A percentile compares a stretch with the other conserved stretches of the same genome.
Evolutionary conservation across 2,888 invertebrate genomes (phyloP).

Genomic region (Drosophila rubida): DNA sequence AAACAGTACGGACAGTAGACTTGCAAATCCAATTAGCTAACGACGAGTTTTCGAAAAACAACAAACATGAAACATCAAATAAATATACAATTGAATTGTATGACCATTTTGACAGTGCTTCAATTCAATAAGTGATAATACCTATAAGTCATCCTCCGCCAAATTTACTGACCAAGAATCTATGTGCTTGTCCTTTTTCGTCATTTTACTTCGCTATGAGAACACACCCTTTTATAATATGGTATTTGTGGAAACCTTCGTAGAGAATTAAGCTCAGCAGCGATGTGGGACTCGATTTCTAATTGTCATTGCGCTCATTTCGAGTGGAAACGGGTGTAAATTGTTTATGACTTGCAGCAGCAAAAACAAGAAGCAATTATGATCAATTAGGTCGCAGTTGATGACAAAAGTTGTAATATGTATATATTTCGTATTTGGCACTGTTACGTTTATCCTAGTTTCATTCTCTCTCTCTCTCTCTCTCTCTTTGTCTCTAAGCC

Average conservation of each 20-base stretch:
- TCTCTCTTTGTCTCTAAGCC: slow-evolving; percentile 40
- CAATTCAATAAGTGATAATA: background rate
- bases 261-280: background rate
- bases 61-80: background rate
- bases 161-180: slow-evolving; percentile 71
- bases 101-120: background rate
- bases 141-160: slow-evolving; percentile 21
- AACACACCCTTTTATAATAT: background rate
- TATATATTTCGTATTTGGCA: slow-evolving; percentile 64
- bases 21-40: background rate
- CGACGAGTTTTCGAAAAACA: background rate
- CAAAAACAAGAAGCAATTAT: slow-evolving; percentile 1
- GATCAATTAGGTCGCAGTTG: slow-evolving; percentile 28
- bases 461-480: slow-evolving; percentile 43
- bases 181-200: slow-evolving; percentile 50
- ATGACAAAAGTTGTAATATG: slow-evolving; percentile 47
- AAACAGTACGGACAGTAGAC: background rate
- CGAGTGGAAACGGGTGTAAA: slow-evolving; percentile 7
- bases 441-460: slow-evolving; percentile 57
- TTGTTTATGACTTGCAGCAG: slow-evolving; percentile 34
- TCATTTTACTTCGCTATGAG: slow-evolving; percentile 15
- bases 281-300: slow-evolving; percentile 5
- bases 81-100: background rate
- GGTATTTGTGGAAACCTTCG: background rate
- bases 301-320: slow-evolving; percentile 25